These are phyloP conservation scores for Anguilla anguilla DNA, from an alignment of 2,797 vertebrate species.

Conservation along the genomic window DNA sequence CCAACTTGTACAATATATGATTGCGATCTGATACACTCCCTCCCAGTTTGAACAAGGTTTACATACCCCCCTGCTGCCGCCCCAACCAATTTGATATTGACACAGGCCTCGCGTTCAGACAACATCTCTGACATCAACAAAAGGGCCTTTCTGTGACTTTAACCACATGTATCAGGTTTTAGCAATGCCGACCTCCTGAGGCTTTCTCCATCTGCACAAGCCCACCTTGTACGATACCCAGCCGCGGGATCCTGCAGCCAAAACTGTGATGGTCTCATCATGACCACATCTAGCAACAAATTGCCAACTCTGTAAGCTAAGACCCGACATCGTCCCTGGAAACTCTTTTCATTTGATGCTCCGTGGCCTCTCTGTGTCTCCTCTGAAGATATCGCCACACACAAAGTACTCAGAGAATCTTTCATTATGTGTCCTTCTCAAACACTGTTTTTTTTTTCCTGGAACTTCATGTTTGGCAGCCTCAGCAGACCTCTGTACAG, in stretches of 20 bases:
- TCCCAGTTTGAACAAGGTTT: not conserved
- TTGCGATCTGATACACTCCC: not conserved
- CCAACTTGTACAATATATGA: not conserved
- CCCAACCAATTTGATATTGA: not conserved
- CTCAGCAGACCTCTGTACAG: not conserved
- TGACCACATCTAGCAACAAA: not conserved
- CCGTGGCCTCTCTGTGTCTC: not conserved
- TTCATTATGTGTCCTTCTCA: not conserved
- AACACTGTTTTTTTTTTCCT: not conserved
- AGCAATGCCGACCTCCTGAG: not conserved
- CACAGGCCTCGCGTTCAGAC: not conserved
- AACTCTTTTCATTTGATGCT: not conserved
- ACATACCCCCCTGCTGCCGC: not conserved
- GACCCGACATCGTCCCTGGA: not conserved
- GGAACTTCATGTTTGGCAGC: not conserved
- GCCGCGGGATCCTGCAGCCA: not conserved
- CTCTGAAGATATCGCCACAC: not conserved
- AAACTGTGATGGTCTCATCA: conserved; percentile 3
- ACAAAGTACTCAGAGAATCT: not conserved
- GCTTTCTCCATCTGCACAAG: not conserved
- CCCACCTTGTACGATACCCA: not conserved
- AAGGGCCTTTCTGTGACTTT: not conserved
- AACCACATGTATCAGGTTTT: not conserved
- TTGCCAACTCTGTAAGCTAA: not conserved
- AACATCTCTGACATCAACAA: not conserved